Base-by-base conservation (phyloP, 2,113 vertebrate species). In the Anhinga rufa region DNA sequence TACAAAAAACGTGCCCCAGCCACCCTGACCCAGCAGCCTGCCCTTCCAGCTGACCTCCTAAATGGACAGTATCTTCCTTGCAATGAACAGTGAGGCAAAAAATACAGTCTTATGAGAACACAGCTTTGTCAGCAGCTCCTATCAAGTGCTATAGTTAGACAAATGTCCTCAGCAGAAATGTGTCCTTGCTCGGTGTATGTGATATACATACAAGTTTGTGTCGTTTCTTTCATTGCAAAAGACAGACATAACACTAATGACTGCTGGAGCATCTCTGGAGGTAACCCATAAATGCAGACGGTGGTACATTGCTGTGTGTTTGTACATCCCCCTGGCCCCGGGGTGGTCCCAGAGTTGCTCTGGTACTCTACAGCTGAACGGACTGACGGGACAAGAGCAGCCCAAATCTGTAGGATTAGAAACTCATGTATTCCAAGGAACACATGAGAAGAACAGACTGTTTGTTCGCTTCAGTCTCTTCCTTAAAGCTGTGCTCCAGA, bases 401-500 rank as follows among this genome's bases (percentile, higher is more conserved):
- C 6, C 19, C 12, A 80, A 66, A 71, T 66, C 46, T 69, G 52
- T 24, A 54, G 40, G 40, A 82, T 58, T 48, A 8, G 1, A 92
- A 94, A 40, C 16, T 61, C 17, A 0, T 72, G 54, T 70, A 69
- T 94, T 89, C 79, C 61, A 82, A 85, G 70, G 54, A 88, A 87
- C 61, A 82, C 38, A 90, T 6, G 18, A 94, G 77, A 84, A 85
- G 94, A 95, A 94, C 96, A 95, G 61, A 88, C 55, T 91, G 92
- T 94, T 96, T 60, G 55, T 95, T 96, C 72, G 0, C 32, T 92
- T 75, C n/a, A 72, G 49, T 58, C 49, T 85, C 77, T 92, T 91
- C 86, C 72, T 84, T 64, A 94, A 89, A 95, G 69, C 90, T 86
- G 70, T 64, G 13, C n/a, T 95, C 86, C 95, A 94, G 91, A 94